A percentile compares a stretch with the other conserved stretches of the same genome.
Evolutionary conservation across 1,140 invertebrate genomes (phyloP).

Genomic region (Drosophila equinoxialis): DNA sequence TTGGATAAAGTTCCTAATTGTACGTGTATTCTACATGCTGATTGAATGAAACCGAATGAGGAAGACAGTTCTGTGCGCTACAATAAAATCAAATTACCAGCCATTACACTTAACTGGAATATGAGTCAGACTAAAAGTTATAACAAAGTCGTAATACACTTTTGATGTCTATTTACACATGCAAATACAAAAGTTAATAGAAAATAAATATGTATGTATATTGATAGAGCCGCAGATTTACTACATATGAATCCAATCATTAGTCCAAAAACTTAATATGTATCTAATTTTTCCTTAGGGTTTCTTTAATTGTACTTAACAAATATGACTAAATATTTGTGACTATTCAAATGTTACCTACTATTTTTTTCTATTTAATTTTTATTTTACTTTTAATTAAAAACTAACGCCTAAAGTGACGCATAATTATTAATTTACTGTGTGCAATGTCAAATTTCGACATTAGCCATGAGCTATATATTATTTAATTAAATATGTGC

Average conservation of each 20-base stretch:
- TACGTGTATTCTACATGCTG: constrained; percentile 2
- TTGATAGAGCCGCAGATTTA: not conserved
- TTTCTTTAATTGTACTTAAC: too few species aligned
- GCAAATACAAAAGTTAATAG: not conserved
- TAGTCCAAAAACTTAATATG: too few species aligned
- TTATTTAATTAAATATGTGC: too few species aligned
- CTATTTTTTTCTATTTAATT: not conserved
- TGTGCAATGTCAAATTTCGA: too few species aligned
- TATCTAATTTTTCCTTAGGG: too few species aligned
- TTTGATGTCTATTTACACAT: not conserved
- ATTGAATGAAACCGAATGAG: constrained; percentile 7
- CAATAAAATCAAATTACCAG: constrained; percentile 9
- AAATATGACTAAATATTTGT: not conserved
- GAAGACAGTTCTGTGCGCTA: not conserved
- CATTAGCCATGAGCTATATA: too few species aligned
- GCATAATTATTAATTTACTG: too few species aligned
- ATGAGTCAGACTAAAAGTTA: constrained; percentile 1
- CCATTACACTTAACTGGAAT: not conserved
- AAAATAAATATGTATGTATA: not conserved
- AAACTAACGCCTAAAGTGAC: not conserved
- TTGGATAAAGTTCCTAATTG: constrained; percentile 17
- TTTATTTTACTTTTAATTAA: not conserved
- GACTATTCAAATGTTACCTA: not conserved
- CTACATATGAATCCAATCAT: not conserved
- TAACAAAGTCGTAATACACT: not conserved